phyloP scores from a whole-genome alignment of 2,888 invertebrate species.

The Diplazon laetatorius region DNA sequence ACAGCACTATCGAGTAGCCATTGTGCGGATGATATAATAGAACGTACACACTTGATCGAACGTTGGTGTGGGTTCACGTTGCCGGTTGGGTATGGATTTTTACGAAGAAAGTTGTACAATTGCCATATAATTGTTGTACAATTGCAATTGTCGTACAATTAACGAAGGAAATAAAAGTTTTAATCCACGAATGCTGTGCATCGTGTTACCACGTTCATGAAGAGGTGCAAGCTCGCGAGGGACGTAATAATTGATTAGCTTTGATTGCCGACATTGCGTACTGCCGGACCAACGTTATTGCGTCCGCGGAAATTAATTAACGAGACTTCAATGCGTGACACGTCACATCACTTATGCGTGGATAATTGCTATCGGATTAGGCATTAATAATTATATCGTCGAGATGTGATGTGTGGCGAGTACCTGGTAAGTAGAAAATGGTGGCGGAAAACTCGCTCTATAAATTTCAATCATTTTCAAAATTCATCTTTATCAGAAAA shows the following conservation, averaged over 20 bases:
- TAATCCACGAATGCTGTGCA: constrained; percentile 4
- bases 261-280: constrained; percentile 9
- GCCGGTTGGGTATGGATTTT: background rate
- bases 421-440: too few species aligned
- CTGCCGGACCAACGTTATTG: background rate
- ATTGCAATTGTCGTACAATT: background rate
- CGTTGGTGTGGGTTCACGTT: background rate
- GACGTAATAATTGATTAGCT: constrained; percentile 31
- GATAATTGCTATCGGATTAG: background rate
- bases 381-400: constrained; percentile 12
- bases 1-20: background rate
- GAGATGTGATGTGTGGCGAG: too few species aligned
- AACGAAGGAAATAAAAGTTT: constrained; percentile 7
- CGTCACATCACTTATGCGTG: constrained; percentile 1
- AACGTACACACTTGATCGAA: too few species aligned
- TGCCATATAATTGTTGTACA: too few species aligned
- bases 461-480: background rate
- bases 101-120: constrained; percentile 7
- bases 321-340: constrained; percentile 22
- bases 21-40: too few species aligned
- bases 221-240: too few species aligned
- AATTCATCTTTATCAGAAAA: background rate
- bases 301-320: constrained; percentile 20
- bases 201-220: too few species aligned
- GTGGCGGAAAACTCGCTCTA: too few species aligned